Evolutionary conservation across 2,888 invertebrate species (phyloP).

Genomic region (Lordiphosa fenestrarum): DNA sequence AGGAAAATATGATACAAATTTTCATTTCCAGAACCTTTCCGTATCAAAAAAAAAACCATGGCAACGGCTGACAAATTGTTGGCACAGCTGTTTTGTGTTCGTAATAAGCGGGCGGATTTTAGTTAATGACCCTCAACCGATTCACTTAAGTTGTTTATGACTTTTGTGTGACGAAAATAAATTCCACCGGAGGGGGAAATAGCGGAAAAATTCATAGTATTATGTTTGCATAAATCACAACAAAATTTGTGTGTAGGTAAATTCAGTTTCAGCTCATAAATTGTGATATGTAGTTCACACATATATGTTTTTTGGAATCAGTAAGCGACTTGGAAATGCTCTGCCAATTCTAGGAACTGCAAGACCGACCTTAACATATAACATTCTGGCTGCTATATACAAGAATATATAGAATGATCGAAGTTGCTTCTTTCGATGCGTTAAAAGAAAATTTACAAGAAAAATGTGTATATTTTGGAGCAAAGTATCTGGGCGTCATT

Average conservation of each 20-base stretch:
- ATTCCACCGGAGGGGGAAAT: conserved; percentile 16
- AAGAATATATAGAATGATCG: too few relatives aligned
- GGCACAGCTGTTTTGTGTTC: conserved; percentile 70
- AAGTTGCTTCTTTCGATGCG: too few relatives aligned
- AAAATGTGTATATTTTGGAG: too few relatives aligned
- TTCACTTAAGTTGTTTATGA: conserved; percentile 74
- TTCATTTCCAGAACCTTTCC: conserved; percentile 17
- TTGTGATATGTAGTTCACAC: conserved; percentile 13
- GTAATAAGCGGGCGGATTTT: conserved; percentile 69
- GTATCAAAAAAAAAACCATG: conserved; percentile 9
- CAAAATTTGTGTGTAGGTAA: conserved; percentile 5
- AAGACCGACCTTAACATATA: too few relatives aligned
- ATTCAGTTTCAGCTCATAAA: conserved; percentile 20
- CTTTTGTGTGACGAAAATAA: conserved; percentile 50
- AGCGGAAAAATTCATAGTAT: conserved; percentile 26
- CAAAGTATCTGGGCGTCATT: too few relatives aligned
- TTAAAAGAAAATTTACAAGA: too few relatives aligned
- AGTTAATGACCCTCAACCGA: conserved; percentile 74
- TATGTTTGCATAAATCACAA: conserved; percentile 34
- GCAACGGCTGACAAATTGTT: conserved; percentile 63
- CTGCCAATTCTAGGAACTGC: background rate
- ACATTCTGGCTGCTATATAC: too few relatives aligned
- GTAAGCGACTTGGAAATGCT: background rate
- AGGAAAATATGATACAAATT: conserved; percentile 25
- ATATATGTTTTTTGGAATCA: background rate